Evolutionary conservation across 1,140 invertebrate genomes (phyloP), one percentile per base, ranked within the genome.

Genomic region (Drosophila nigrodunni): DNA sequence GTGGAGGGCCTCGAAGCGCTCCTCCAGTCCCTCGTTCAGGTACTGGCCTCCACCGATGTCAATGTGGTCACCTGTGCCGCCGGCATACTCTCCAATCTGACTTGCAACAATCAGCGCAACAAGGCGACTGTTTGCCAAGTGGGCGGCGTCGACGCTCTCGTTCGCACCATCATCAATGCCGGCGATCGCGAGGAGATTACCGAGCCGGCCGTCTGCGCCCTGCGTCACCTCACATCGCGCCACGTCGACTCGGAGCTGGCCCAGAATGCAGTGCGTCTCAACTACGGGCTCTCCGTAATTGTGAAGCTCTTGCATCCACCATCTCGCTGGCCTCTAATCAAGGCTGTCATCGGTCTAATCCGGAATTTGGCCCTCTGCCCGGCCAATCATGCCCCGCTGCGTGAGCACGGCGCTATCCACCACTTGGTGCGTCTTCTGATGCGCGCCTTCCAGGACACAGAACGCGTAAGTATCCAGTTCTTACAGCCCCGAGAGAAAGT

Each of bases 71-170:
- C 98, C 11, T 99, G 98, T 93, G 97, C 98, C 46, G 98, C 98
- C 80, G 99, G 99, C 55, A 99, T 99, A 73, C 94, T 99, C 3
- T 99, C 98, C 21, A 99, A 99, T 94, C 94, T 99, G 91, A 99
- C 99, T 5, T 99, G 99, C 93, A 99, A 99, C 93, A 99, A 99
- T 94, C 98, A 99, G 92, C 95, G 97, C 30, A 99, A 99, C 93
- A 99, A 99, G 94, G 96, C 98, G 86, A 94, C 92, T 25, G 97
- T 98, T n/a, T 97, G 96, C 93, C 97, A 99, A 94, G 96, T 98
- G n/a, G 97, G 98, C 52, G 98, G 98, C 47, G 98, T 99, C 61
- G 97, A 99, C 88, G 98, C 98, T 1, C 94, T 99, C 6, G 97
- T 99, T 6, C 95, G 97, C 65, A 99, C 98, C 0, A 98, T 99